These are phyloP conservation scores for Oncorhynchus masou DNA, from an alignment of 2,113 vertebrate genomes.

Conservation along the genomic window DNA sequence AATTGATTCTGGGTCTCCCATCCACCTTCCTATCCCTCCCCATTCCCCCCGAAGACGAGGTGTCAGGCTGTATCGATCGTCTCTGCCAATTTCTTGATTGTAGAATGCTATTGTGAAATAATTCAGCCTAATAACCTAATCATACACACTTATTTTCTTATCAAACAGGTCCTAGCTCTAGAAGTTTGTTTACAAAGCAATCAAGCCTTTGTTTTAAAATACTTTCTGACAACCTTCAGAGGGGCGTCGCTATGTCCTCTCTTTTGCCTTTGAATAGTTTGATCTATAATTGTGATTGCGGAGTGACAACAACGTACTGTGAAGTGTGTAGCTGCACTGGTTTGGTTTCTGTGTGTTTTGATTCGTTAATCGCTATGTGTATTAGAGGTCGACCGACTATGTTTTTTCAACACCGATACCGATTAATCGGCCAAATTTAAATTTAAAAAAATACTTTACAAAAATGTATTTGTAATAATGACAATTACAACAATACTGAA, in stretches of 20 bases:
- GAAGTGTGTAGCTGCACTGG: background rate
- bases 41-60: constrained; percentile 46
- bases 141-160: constrained; percentile 75
- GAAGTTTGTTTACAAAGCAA: constrained; percentile 55
- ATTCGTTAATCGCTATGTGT: constrained; percentile 55
- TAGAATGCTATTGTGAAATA: constrained; percentile 69
- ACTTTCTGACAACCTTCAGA: constrained; percentile 44
- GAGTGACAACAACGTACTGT: constrained; percentile 11
- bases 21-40: background rate
- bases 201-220: constrained; percentile 53
- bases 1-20: constrained; percentile 69
- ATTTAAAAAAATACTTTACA: too few species aligned
- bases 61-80: constrained; percentile 65
- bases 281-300: constrained; percentile 40
- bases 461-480: too few species aligned
- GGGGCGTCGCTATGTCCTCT: constrained; percentile 1
- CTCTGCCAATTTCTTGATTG: constrained; percentile 76
- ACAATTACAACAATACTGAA: too few species aligned
- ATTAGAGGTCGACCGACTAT: too few species aligned
- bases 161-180: constrained; percentile 57
- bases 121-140: constrained; percentile 76
- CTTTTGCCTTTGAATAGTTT: constrained; percentile 26
- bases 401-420: too few species aligned
- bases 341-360: constrained; percentile 20
- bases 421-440: too few species aligned